phyloP scores from a whole-genome alignment of 1,140 invertebrate genomes.

The Penaeus japonicus region DNA sequence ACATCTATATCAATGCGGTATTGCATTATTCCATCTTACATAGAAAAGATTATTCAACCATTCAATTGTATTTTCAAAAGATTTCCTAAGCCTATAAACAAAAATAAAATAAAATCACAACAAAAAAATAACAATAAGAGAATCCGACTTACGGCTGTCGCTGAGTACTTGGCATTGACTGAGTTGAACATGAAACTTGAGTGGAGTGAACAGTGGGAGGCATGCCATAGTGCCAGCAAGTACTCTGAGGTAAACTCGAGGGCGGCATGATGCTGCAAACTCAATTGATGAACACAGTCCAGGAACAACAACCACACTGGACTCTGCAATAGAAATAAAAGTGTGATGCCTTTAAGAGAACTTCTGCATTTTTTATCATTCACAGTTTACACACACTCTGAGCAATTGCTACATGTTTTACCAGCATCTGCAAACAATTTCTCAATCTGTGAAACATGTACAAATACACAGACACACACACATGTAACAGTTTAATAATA shows the following conservation, averaged over 20 bases:
- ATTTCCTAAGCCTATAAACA: not conserved
- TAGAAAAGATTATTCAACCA: too few relatives aligned
- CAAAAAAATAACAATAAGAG: not conserved
- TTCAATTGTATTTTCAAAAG: too few relatives aligned
- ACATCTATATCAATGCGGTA: too few relatives aligned
- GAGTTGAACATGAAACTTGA: slow-evolving; percentile 92
- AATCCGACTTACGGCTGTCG: slow-evolving; percentile 24
- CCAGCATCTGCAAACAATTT: not conserved
- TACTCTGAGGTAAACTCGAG: slow-evolving; percentile 95
- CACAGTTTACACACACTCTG: too few relatives aligned
- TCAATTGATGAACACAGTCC: slow-evolving; percentile 92
- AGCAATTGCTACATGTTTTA: not conserved
- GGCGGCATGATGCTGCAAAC: slow-evolving; percentile 83
- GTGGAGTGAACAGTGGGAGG: slow-evolving; percentile 83
- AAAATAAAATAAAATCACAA: not conserved
- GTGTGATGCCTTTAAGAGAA: not conserved
- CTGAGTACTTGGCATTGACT: slow-evolving; percentile 56
- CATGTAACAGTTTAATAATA: slow-evolving; percentile 16
- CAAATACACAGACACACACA: slow-evolving; percentile 34
- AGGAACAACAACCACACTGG: slow-evolving; percentile 90
- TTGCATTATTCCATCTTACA: too few relatives aligned
- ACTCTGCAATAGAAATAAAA: slow-evolving; percentile 67
- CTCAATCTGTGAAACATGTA: slow-evolving; percentile 35
- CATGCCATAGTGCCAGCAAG: slow-evolving; percentile 90
- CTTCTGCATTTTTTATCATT: not conserved